Evolutionary conservation across 2,113 vertebrate species (phyloP).

Genomic region (Vimba vimba): DNA sequence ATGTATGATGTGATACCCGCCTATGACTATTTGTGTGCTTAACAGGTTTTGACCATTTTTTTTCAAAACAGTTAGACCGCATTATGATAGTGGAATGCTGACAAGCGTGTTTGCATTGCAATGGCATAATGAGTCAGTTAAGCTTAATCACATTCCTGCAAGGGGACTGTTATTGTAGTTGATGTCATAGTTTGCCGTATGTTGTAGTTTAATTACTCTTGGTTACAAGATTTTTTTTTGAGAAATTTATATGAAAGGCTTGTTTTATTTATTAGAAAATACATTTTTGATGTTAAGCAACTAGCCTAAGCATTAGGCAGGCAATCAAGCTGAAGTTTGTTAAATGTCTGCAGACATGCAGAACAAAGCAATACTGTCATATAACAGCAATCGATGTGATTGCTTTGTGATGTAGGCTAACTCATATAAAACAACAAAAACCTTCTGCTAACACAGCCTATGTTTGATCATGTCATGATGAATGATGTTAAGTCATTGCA

Average conservation of each 20-base stretch:
- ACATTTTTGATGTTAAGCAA: background rate
- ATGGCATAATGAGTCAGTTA: background rate
- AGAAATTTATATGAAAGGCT: too few relatives aligned
- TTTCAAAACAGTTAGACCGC: background rate
- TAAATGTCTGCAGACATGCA: background rate
- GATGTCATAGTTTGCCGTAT: background rate
- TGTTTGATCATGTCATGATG: background rate
- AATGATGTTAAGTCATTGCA: background rate
- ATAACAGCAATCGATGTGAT: background rate
- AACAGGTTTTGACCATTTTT: background rate
- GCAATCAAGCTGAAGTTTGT: background rate
- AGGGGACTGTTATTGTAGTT: background rate
- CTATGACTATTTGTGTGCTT: background rate
- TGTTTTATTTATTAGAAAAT: constrained; percentile 6
- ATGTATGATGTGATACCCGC: background rate
- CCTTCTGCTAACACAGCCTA: background rate
- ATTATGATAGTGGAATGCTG: background rate
- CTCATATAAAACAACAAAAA: background rate
- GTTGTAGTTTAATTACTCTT: background rate
- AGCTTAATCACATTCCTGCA: background rate
- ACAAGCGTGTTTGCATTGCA: background rate
- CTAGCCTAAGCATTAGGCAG: background rate
- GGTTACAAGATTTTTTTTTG: too few relatives aligned
- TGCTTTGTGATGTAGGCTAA: background rate
- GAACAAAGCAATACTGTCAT: background rate